Evolutionary conservation across 2,797 vertebrate species (phyloP).

Genomic region (Anguilla megastoma): DNA sequence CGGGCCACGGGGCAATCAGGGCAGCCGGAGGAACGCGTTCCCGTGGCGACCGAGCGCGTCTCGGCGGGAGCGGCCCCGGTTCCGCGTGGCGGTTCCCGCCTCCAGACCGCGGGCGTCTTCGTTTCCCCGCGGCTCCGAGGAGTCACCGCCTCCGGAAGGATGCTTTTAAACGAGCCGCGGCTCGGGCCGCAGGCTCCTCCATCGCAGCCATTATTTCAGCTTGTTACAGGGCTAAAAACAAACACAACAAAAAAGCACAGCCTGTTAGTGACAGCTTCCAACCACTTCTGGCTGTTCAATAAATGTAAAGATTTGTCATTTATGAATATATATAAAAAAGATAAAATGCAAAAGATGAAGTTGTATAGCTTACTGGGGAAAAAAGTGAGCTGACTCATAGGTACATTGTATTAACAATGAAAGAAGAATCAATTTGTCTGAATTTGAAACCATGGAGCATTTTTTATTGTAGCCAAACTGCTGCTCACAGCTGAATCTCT

Average conservation of each 20-base stretch:
- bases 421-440: not conserved
- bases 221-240: not conserved
- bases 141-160: conserved; percentile 48
- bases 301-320: conserved; percentile 9
- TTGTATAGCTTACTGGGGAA: not conserved
- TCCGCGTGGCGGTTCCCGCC: conserved; percentile 51
- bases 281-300: not conserved
- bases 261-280: not conserved
- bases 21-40: conserved; percentile 56
- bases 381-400: not conserved
- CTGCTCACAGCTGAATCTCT: not conserved
- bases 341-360: not conserved
- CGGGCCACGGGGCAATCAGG: conserved; percentile 58
- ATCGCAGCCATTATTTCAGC: conserved; percentile 41
- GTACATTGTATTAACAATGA: not conserved
- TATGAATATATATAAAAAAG: not conserved
- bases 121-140: conserved; percentile 36
- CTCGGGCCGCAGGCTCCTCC: not conserved
- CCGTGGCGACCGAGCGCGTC: conserved; percentile 57
- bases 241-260: not conserved
- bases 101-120: conserved; percentile 34
- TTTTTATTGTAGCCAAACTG: not conserved
- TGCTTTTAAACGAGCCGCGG: conserved; percentile 41
- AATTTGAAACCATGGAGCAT: not conserved
- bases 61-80: conserved; percentile 53